Conservation (phyloP, 2,888 invertebrate genomes). For the Coelogynopora nodosa region DNA sequence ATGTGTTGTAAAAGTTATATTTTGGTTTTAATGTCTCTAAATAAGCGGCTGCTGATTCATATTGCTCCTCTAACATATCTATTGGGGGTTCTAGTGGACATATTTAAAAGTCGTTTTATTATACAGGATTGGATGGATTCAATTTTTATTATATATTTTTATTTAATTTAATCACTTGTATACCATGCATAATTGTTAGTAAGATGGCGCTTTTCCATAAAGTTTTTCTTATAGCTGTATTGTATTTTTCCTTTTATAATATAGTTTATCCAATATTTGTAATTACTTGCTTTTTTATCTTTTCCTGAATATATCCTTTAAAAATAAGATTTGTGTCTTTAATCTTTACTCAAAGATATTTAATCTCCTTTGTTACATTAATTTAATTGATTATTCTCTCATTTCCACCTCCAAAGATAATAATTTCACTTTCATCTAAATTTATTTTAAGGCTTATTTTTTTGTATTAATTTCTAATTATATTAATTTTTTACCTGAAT, state of each 20-base stretch:
- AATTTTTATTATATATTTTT: too few relatives aligned
- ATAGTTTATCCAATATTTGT: background rate
- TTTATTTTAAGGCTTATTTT: background rate
- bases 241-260: background rate
- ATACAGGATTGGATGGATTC: too few relatives aligned
- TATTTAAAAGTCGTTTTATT: background rate
- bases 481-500: background rate
- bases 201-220: background rate
- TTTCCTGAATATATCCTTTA: background rate
- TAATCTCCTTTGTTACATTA: background rate
- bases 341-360: background rate
- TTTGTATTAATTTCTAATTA: background rate
- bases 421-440: background rate
- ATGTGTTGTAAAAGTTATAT: background rate
- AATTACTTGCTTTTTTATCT: background rate
- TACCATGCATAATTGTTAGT: background rate
- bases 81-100: background rate
- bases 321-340: background rate
- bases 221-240: background rate
- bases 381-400: background rate
- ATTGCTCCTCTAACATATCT: background rate
- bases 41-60: background rate
- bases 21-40: background rate
- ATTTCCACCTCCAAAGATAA: background rate
- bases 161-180: background rate